phyloP scores from a whole-genome alignment of 2,797 vertebrate species.

The Bovichtus variegatus region DNA sequence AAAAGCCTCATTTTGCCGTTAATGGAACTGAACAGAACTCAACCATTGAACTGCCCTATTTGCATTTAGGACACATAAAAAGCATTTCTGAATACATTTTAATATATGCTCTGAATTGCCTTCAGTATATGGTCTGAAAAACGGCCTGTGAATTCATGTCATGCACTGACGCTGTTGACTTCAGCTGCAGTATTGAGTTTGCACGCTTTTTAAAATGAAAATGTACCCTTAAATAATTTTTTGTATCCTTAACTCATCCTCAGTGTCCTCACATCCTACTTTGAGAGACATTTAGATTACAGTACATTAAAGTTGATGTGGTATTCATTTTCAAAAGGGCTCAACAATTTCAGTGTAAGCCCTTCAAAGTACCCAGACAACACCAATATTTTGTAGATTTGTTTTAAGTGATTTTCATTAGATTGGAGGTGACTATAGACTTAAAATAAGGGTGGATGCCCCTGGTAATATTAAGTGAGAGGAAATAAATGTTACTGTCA shows the following conservation, averaged over 20 bases:
- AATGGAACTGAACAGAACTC: neutral
- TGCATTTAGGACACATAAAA: neutral
- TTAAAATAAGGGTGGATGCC: neutral
- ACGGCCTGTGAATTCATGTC: neutral
- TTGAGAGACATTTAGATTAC: neutral
- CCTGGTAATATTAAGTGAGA: neutral
- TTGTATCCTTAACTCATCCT: neutral
- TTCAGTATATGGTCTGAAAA: too few relatives aligned
- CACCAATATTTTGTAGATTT: neutral
- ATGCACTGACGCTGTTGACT: neutral
- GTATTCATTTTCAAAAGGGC: neutral
- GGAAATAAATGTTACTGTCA: neutral
- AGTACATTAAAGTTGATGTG: neutral
- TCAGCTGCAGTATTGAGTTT: neutral
- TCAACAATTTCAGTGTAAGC: neutral
- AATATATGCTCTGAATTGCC: too few relatives aligned
- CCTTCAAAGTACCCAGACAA: neutral
- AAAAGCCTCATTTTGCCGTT: neutral
- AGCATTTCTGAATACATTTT: too few relatives aligned
- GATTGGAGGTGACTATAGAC: neutral
- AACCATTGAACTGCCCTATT: neutral
- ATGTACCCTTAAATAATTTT: neutral
- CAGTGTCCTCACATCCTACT: neutral
- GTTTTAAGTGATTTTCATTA: neutral
- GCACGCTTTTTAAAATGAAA: neutral